Evolutionary conservation across 2,888 invertebrate species (phyloP).

Genomic region (Incurvaria masculella): DNA sequence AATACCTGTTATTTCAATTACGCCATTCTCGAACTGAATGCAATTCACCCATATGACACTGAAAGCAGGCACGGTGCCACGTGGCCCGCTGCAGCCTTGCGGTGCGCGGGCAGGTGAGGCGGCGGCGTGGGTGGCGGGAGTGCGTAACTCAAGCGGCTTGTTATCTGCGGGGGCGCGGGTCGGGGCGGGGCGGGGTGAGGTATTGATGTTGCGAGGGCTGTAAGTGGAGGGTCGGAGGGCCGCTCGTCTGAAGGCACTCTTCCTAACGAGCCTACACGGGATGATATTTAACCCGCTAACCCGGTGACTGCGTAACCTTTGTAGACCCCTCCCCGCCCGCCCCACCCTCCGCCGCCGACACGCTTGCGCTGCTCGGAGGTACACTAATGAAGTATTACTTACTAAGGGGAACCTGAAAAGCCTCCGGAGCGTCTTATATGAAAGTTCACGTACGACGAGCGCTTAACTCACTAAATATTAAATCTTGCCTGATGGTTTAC

Average conservation of each 20-base stretch:
- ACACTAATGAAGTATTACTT: neutral
- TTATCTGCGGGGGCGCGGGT: constrained; percentile 3
- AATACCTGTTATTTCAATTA: no score
- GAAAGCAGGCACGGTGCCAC: no score
- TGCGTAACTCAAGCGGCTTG: constrained; percentile 5
- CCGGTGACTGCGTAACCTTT: constrained; percentile 6
- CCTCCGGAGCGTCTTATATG: neutral
- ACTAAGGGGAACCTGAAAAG: neutral
- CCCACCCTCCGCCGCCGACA: no score
- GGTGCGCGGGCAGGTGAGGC: no score
- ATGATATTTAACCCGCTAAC: constrained; percentile 9
- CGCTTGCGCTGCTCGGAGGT: neutral
- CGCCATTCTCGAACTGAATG: no score
- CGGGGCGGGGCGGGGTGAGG: constrained; percentile 1
- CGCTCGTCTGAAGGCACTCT: constrained; percentile 2
- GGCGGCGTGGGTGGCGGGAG: no score
- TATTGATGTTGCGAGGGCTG: constrained; percentile 10
- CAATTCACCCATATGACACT: no score
- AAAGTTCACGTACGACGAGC: neutral
- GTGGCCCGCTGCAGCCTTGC: no score
- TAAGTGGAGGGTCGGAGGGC: constrained; percentile 4
- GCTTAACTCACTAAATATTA: neutral
- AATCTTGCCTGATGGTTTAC: neutral
- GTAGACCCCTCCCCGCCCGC: no score
- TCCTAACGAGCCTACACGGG: constrained; percentile 6